Evolutionary conservation across 2,888 invertebrate species (phyloP), one percentile per base, ranked within the genome.

Genomic region (Habrosyne pyritoides): DNA sequence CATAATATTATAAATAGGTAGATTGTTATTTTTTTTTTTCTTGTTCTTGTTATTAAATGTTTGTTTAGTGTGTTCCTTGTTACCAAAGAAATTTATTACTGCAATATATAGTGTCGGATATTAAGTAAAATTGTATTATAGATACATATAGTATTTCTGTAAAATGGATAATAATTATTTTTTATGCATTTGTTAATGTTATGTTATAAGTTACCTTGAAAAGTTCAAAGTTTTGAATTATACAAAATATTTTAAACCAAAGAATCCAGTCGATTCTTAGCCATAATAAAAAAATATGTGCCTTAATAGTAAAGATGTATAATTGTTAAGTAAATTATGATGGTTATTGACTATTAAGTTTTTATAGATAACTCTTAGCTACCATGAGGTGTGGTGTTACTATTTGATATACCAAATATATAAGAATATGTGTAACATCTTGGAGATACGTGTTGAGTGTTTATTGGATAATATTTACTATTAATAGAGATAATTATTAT

Each of bases 51-150:
- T 87, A 87, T 84, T 84, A 84, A 83, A 84, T 88, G 83, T 87
- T 86, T 86, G 79, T 84, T 86, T 87, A 86, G 80, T 81, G 90
- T 90, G 91, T 91, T 91, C 88, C 91, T 90, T 87, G 91, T 92
- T 92, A 90, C 91, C 91, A 91, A 92, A 91, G 91, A 91, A 86
- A 79, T 84, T 75, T 82, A 82, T 81, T 73, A 69, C 71, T 64
- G 64, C 71, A 73, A 75, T 65, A 65, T 78, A 76, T 76, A 71
- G 69, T 69, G 61, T 66, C 69, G 72, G 76, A 82, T 71, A 73
- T 75, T 75, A 70, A 66, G 73, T 61, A 72, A 75, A 71, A 71
- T 72, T 76, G 83, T 87, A 84, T 85, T 84, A 79, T 79, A 81
- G 74, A 69, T 75, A 76, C 83, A 84, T 83, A 83, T 85, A 83